Percentiles rank a stretch among this genome's conserved stretches.
phyloP scores from a whole-genome alignment of 2,888 invertebrate genomes.

The Exocentrus adspersus region DNA sequence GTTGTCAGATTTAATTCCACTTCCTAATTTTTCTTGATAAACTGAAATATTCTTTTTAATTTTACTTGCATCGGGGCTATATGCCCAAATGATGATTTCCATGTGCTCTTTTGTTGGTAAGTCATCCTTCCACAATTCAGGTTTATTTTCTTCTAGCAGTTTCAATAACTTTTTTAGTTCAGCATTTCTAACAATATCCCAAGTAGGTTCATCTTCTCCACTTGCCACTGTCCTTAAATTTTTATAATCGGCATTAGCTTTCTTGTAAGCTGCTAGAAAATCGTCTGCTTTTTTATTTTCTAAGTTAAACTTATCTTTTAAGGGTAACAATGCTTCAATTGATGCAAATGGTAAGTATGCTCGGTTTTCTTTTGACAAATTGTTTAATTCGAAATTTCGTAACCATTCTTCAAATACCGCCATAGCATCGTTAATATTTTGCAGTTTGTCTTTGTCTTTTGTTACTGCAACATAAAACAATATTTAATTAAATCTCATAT shows the following conservation, averaged over 20 bases:
- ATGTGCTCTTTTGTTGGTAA: slow-evolving; percentile 76
- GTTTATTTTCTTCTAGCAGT: slow-evolving; percentile 69
- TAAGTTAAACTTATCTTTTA: slow-evolving; percentile 67
- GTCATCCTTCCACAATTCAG: slow-evolving; percentile 72
- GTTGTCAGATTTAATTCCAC: slow-evolving; percentile 45
- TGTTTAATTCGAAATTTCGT: slow-evolving; percentile 76
- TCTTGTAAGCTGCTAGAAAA: slow-evolving; percentile 73
- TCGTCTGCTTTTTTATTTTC: slow-evolving; percentile 64
- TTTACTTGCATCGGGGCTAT: slow-evolving; percentile 76
- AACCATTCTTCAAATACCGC: slow-evolving; percentile 77
- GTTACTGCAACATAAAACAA: slow-evolving; percentile 69
- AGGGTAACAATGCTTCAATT: slow-evolving; percentile 67
- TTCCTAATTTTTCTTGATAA: slow-evolving; percentile 63
- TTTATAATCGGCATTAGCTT: slow-evolving; percentile 77
- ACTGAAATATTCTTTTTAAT: slow-evolving; percentile 70
- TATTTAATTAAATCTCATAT: too few relatives aligned
- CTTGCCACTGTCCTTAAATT: slow-evolving; percentile 73
- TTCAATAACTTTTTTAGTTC: slow-evolving; percentile 70
- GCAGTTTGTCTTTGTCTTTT: slow-evolving; percentile 78
- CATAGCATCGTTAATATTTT: slow-evolving; percentile 79
- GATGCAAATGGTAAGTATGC: slow-evolving; percentile 73
- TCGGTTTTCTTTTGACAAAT: slow-evolving; percentile 75
- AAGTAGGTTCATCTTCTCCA: slow-evolving; percentile 69
- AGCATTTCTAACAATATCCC: slow-evolving; percentile 79
- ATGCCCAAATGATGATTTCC: slow-evolving; percentile 78